These are phyloP conservation scores for Campylomormyrus numenius DNA, from an alignment of 2,113 vertebrate genomes.

Conservation along the genomic window DNA sequence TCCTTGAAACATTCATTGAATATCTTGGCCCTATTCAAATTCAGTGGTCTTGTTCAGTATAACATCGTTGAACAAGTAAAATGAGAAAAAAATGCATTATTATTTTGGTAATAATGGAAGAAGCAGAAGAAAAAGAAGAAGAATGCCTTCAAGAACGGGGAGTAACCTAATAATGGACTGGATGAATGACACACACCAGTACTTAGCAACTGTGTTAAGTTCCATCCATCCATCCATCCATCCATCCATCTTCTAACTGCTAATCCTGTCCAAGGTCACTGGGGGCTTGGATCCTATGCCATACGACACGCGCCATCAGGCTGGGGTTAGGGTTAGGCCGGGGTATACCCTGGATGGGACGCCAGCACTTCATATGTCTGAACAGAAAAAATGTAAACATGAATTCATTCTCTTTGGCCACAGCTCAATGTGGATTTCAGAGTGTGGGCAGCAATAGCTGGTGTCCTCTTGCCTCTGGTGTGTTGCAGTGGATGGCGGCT, in stretches of 20 bases:
- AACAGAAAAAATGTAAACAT: neutral
- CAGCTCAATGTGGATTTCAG: neutral
- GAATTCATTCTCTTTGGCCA: neutral
- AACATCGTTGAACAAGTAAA: neutral
- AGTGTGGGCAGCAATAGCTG: neutral
- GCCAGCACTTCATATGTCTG: neutral
- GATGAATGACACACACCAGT: neutral
- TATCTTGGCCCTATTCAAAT: neutral
- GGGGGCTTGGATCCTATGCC: neutral
- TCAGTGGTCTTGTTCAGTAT: neutral
- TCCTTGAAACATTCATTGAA: slow-evolving; percentile 12
- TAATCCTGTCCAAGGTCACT: neutral
- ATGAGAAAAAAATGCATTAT: neutral
- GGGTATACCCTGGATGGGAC: neutral
- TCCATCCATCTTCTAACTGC: neutral
- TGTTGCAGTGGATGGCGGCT: slow-evolving; percentile 72
- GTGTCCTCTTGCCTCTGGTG: neutral
- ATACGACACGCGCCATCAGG: neutral
- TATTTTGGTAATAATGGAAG: neutral
- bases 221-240: too few species aligned
- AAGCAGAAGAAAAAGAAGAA: too few species aligned
- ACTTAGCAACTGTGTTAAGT: neutral
- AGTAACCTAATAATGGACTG: neutral
- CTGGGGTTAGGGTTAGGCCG: neutral
- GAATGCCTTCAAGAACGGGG: too few species aligned